phyloP scores from a whole-genome alignment of 1,140 invertebrate genomes.

The Formica selysi region DNA sequence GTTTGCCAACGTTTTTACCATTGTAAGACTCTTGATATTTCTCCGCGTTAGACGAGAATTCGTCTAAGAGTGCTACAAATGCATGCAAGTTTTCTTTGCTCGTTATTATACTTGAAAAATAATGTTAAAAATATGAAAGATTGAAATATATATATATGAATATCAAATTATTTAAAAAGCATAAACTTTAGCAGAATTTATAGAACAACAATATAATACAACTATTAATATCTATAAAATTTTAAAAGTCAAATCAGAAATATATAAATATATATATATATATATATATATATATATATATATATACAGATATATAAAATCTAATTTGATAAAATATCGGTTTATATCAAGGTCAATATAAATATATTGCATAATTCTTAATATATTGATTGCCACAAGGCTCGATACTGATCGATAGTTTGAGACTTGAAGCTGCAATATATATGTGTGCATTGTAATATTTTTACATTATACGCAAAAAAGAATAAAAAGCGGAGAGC shows the following conservation, averaged over 20 bases:
- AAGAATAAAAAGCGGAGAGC: background rate
- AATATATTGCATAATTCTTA: background rate
- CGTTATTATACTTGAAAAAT: slow-evolving; percentile 43
- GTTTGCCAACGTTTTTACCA: slow-evolving; percentile 37
- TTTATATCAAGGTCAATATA: background rate
- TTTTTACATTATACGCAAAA: slow-evolving; percentile 1
- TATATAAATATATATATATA: background rate
- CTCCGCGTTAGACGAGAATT: slow-evolving; percentile 39
- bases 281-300: background rate
- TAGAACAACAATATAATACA: background rate
- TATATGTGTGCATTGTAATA: background rate
- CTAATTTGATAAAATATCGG: background rate
- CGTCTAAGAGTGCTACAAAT: slow-evolving; percentile 47
- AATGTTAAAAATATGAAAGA: slow-evolving; percentile 35
- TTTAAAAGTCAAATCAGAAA: background rate
- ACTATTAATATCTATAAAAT: background rate
- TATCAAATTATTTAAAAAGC: slow-evolving; percentile 37
- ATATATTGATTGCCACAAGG: background rate
- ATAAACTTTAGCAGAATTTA: background rate
- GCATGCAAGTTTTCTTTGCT: slow-evolving; percentile 7
- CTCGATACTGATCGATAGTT: background rate
- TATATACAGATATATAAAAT: background rate
- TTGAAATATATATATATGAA: background rate
- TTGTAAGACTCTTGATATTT: slow-evolving; percentile 55
- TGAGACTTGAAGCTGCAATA: background rate